Evolutionary conservation across 1,140 invertebrate genomes (phyloP).

Genomic region (Dysdera silvatica): DNA sequence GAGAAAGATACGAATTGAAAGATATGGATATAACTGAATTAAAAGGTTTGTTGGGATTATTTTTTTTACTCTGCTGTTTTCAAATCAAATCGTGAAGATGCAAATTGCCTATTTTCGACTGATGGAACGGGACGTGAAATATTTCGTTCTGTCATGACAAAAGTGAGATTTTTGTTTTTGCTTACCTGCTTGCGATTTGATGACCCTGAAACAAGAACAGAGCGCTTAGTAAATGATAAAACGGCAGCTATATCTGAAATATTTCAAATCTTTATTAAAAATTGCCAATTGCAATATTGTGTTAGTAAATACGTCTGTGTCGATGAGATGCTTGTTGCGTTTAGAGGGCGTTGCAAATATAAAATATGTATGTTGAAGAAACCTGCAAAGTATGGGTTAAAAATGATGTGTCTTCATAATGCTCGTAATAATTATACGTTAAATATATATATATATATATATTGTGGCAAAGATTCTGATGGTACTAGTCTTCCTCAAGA

Average conservation of each 20-base stretch:
- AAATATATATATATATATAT: conserved; percentile 29
- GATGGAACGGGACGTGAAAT: neutral
- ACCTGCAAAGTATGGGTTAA: conserved; percentile 34
- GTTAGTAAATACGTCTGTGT: conserved; percentile 6
- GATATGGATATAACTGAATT: neutral
- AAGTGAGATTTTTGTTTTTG: neutral
- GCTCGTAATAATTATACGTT: conserved; percentile 19
- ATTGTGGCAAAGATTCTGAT: conserved; percentile 24
- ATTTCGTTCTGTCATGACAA: neutral
- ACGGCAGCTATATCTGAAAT: conserved; percentile 22
- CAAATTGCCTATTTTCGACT: neutral
- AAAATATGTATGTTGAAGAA: conserved; percentile 27
- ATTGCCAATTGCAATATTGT: conserved; percentile 19
- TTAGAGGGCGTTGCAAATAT: conserved; percentile 29
- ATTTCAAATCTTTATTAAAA: conserved; percentile 26
- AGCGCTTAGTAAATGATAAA: neutral
- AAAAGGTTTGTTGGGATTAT: neutral
- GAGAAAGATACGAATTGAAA: neutral
- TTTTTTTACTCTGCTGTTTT: neutral
- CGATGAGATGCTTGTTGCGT: conserved; percentile 31
- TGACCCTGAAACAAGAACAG: neutral
- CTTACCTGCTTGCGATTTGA: neutral
- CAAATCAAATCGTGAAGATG: conserved; percentile 4
- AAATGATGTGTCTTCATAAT: conserved; percentile 27
- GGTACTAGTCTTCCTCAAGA: neutral